Percentiles rank a stretch among this genome's conserved stretches.
Conservation (phyloP, 2,888 invertebrate species). For the Dicyrtoma fusca region DNA sequence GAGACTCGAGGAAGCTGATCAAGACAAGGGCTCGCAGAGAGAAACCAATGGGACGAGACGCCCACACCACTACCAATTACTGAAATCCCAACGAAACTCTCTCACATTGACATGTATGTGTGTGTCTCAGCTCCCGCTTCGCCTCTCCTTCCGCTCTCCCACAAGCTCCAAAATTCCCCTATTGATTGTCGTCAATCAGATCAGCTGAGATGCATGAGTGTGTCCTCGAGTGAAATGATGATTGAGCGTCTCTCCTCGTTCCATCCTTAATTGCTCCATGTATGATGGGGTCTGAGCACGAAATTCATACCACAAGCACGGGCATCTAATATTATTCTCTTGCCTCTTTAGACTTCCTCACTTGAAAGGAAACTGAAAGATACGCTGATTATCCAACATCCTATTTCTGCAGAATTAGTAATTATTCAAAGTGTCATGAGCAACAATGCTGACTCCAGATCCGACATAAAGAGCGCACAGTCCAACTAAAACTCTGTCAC, state of each 20-base stretch:
- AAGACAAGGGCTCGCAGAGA: slow-evolving; percentile 29
- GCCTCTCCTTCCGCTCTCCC: not conserved
- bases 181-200: slow-evolving; percentile 42
- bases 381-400: slow-evolving; percentile 43
- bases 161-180: slow-evolving; percentile 28
- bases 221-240: slow-evolving; percentile 35
- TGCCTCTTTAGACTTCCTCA: slow-evolving; percentile 20
- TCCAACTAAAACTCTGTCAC: slow-evolving; percentile 1
- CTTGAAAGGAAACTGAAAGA: slow-evolving; percentile 40
- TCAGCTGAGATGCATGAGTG: slow-evolving; percentile 27
- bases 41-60: slow-evolving; percentile 32
- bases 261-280: slow-evolving; percentile 42
- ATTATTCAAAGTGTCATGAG: slow-evolving; percentile 46
- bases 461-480: slow-evolving; percentile 11
- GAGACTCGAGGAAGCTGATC: slow-evolving; percentile 21
- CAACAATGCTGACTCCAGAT: slow-evolving; percentile 40
- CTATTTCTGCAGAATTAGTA: slow-evolving; percentile 43
- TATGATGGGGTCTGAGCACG: slow-evolving; percentile 25
- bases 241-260: slow-evolving; percentile 38
- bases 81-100: slow-evolving; percentile 35
- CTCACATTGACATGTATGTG: slow-evolving; percentile 35
- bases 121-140: slow-evolving; percentile 1
- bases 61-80: slow-evolving; percentile 44
- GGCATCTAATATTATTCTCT: slow-evolving; percentile 29
- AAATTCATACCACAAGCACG: slow-evolving; percentile 39